phyloP scores from a whole-genome alignment of 2,888 invertebrate species.

The Cephonodes hylas region DNA sequence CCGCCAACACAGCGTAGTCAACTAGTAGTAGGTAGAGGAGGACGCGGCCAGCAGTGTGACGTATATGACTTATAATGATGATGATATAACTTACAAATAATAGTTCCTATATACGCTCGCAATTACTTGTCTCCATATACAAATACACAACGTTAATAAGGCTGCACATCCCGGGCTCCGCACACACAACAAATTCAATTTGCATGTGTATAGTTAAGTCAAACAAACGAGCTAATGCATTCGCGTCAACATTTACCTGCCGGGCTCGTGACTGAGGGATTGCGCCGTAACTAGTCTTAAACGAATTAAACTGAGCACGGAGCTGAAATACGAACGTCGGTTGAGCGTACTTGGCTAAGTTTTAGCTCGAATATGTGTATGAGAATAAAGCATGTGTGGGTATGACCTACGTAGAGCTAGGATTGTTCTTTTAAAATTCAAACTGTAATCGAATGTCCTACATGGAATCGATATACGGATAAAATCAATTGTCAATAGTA shows the following conservation, averaged over 20 bases:
- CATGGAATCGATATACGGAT: too few relatives aligned
- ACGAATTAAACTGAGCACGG: not conserved
- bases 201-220: not conserved
- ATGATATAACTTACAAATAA: too few relatives aligned
- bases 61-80: too few relatives aligned
- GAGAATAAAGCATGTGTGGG: too few relatives aligned
- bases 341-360: not conserved
- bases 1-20: too few relatives aligned
- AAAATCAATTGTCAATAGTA: too few relatives aligned
- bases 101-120: not conserved
- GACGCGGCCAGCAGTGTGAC: too few relatives aligned
- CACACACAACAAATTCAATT: not conserved
- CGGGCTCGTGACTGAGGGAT: not conserved
- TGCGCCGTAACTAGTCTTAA: not conserved
- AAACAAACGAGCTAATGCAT: conserved; percentile 2
- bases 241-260: not conserved
- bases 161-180: not conserved
- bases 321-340: not conserved
- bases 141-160: not conserved
- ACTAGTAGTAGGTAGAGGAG: too few relatives aligned
- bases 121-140: not conserved
- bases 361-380: too few relatives aligned
- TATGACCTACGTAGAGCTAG: too few relatives aligned
- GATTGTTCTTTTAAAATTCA: too few relatives aligned
- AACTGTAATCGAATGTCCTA: too few relatives aligned